These are phyloP conservation scores for Aethes cnicana DNA, from an alignment of 2,888 invertebrate species.

Conservation along the genomic window DNA sequence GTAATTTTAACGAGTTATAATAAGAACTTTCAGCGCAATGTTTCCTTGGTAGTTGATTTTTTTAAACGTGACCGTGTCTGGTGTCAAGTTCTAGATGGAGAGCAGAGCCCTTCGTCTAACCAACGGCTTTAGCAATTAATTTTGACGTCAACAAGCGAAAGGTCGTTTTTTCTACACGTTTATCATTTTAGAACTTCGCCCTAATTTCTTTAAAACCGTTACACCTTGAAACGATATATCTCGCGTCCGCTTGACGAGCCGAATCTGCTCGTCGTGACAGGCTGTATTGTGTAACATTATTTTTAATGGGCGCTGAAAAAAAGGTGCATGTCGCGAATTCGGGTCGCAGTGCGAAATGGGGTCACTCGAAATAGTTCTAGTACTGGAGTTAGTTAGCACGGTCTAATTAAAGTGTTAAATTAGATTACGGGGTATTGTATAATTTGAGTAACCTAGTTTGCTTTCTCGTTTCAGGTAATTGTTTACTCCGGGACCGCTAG, in stretches of 20 bases:
- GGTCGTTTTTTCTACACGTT: slow-evolving; percentile 14
- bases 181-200: slow-evolving; percentile 34
- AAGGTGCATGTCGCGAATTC: slow-evolving; percentile 69
- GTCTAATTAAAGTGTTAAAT: slow-evolving; percentile 64
- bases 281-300: slow-evolving; percentile 66
- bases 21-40: slow-evolving; percentile 39
- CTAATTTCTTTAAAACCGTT: slow-evolving; percentile 43
- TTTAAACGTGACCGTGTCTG: slow-evolving; percentile 12
- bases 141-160: slow-evolving; percentile 8
- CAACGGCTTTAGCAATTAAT: slow-evolving; percentile 16
- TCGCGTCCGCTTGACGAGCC: slow-evolving; percentile 60
- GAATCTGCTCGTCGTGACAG: slow-evolving; percentile 69
- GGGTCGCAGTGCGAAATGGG: slow-evolving; percentile 69
- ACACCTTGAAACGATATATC: slow-evolving; percentile 57
- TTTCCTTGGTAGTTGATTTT: slow-evolving; percentile 19
- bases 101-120: neutral
- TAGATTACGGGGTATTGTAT: slow-evolving; percentile 20
- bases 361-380: slow-evolving; percentile 72
- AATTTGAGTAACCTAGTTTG: slow-evolving; percentile 37
- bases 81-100: slow-evolving; percentile 3
- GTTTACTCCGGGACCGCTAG: neutral
- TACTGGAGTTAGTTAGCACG: slow-evolving; percentile 71
- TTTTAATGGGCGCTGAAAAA: slow-evolving; percentile 65
- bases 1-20: slow-evolving; percentile 43
- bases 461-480: slow-evolving; percentile 67